Percentiles rank a stretch among this genome's conserved stretches.
Evolutionary conservation across 2,888 invertebrate species (phyloP).

Genomic region (Amphipyra berbera): DNA sequence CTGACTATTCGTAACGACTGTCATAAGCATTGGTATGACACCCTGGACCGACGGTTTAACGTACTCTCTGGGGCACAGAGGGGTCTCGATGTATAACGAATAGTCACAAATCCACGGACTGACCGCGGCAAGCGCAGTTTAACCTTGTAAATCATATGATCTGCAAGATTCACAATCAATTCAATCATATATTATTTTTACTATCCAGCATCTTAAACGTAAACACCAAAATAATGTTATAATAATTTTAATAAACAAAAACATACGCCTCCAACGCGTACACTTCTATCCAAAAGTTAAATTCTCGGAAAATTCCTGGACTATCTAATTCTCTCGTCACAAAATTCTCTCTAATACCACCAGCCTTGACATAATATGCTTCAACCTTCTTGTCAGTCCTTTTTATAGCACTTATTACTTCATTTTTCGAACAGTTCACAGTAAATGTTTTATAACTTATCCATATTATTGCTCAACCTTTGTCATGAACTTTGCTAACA

Average conservation of each 20-base stretch:
- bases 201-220: too few species aligned
- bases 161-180: too few species aligned
- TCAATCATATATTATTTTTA: too few species aligned
- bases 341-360: constrained; percentile 77
- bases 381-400: constrained; percentile 78
- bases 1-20: too few species aligned
- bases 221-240: neutral
- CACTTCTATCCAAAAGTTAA: constrained; percentile 80
- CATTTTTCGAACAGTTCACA: constrained; percentile 72
- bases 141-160: too few species aligned
- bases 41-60: too few species aligned
- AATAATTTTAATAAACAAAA: constrained; percentile 41
- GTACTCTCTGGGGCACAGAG: too few species aligned
- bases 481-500: constrained; percentile 79
- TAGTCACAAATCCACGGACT: too few species aligned
- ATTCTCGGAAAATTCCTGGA: constrained; percentile 76
- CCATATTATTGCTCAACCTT: constrained; percentile 79
- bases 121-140: too few species aligned
- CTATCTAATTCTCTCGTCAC: constrained; percentile 79
- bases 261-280: constrained; percentile 71
- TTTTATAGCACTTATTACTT: constrained; percentile 79
- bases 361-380: constrained; percentile 71
- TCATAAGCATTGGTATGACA: too few species aligned
- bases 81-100: too few species aligned
- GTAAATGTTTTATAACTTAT: constrained; percentile 72